Evolutionary conservation across 1,140 invertebrate genomes (phyloP).

Genomic region (Achroia grisella): DNA sequence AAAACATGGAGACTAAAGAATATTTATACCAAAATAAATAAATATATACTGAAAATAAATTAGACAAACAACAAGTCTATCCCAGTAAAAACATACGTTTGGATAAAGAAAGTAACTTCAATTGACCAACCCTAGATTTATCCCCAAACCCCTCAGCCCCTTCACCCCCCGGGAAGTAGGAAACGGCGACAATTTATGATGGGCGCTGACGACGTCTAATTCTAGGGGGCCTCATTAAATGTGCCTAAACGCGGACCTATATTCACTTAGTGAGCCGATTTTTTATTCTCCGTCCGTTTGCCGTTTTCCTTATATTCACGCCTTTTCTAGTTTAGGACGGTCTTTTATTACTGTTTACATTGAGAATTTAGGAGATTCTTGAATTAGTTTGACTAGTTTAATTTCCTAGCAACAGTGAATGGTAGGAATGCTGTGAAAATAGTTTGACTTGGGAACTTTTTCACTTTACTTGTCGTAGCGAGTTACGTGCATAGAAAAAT

Average conservation of each 20-base stretch:
- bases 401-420: no score
- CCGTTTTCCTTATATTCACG: not conserved
- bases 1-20: no score
- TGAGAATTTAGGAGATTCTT: not conserved
- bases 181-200: slow-evolving; percentile 62
- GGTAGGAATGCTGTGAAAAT: no score
- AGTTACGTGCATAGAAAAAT: no score
- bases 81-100: no score
- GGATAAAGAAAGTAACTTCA: not conserved
- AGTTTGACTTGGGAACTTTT: no score
- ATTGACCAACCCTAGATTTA: not conserved
- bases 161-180: slow-evolving; percentile 7
- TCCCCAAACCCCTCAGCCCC: slow-evolving; percentile 3
- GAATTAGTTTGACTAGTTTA: no score
- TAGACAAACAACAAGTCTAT: no score
- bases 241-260: slow-evolving; percentile 41
- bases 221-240: slow-evolving; percentile 54
- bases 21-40: no score
- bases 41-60: no score
- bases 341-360: slow-evolving; percentile 9
- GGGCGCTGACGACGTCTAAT: slow-evolving; percentile 50
- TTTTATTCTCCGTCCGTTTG: slow-evolving; percentile 12
- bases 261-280: slow-evolving; percentile 49
- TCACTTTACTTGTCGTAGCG: no score
- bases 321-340: no score